Base-by-base conservation (phyloP, 2,113 vertebrate species). In the Ranitomeya variabilis region DNA sequence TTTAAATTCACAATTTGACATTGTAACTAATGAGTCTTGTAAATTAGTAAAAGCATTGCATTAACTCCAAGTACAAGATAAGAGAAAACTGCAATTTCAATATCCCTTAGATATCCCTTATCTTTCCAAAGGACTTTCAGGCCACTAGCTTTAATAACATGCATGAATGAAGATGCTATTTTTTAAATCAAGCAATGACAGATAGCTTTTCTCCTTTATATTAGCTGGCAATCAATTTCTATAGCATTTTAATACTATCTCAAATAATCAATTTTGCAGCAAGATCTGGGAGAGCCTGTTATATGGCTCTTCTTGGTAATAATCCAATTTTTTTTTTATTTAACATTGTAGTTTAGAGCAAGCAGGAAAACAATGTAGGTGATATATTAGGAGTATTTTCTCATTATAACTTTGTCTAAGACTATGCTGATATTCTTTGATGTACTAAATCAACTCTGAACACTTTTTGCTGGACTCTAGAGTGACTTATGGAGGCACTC, bases 131-230 rank as follows among this genome's bases (percentile, higher is more conserved):
- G 90, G 92, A 94, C 93, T 95, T 96, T 95, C 94, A 95, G 93
- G 94, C 95, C 94, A 96, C 93, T 93, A 95, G 92, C 94, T 97
- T 97, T 97, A 97, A 97, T 98, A 97, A 96, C 96, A 96, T 96
- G 96, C 96, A 97, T 96, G 96, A 96, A 95, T 94, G 95, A 95
- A 95, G 93, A 95, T 91, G 92, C 93, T 94, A 93, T 93, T 95
- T 96, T 96, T 95, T 93, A 94, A 93, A 95, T 94, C 92, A 95
- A 94, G 95, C 92, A 94, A 94, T 95, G 93, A 93, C 92, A 89
- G 94, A 91, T 90, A 94, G 92, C 95, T 96, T 95, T 95, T 93
- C 93, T 86, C 9, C 94, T 95, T 93, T 95, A 93, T 96, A 96
- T 96, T 97, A 96, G 94, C 92, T 94, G 93, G 94, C 95, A 97